Evolutionary conservation across 2,113 vertebrate genomes (phyloP), one percentile per base, ranked within the genome.

Genomic region (Tetraodon nigroviridis): DNA sequence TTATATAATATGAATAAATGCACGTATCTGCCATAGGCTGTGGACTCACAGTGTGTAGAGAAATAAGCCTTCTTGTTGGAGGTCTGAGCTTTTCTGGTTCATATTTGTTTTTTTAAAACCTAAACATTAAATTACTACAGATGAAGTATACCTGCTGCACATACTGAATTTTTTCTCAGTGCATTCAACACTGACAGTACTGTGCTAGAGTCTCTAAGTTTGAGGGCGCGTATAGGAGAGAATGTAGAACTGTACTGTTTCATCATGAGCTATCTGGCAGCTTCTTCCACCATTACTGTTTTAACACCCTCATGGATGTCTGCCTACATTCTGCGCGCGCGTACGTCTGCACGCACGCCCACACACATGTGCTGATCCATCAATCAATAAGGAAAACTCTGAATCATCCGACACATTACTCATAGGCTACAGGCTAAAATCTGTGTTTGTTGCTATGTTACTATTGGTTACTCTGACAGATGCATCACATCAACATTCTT

Each of bases 401-500:
- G 76, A 80, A 75, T 78, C 66, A 70, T 63, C 53, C 16, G 17
- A 64, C 59, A 71, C 19, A 81, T 86, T 76, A 84, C 72, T 83
- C 83, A 82, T 47, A 69, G 68, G 48, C 57, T 73, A 54, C 66
- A 77, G 75, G 68, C 70, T 76, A 58, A 70, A 71, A 67, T 72
- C 58, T 53, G 60, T 80, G 70, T 83, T 81, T 85, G 84, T 82
- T 86, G 75, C 73, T 72, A 19, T 40, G 82, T 85, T 80, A 61
- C 78, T 40, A 78, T 74, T 78, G 71, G 80, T 76, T 66, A 84
- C 80, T 63, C 49, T 47, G 67, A 57, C 55, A 55, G 51, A 65
- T 78, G 52, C 69, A 72, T 80, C 77, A 82, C 52, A 61, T 73
- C 20, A 11, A 47, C 66, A 12, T 20, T 59, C 15, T 37, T 37